Base-by-base conservation (phyloP, 2,888 invertebrate species). In the Catocala nupta region DNA sequence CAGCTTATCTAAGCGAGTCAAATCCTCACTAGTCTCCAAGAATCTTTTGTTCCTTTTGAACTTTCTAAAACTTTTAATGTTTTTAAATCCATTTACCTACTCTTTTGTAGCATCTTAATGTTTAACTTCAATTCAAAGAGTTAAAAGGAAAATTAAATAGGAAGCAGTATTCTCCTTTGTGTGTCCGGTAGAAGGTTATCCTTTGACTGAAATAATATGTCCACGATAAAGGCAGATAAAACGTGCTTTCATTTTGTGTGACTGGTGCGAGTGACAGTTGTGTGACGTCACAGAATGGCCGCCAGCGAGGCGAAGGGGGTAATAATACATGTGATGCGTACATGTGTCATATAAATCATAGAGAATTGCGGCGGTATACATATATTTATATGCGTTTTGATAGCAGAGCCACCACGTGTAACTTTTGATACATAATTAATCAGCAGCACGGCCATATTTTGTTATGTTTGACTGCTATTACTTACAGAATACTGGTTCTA, bases 181-280 rank as follows among this genome's bases (percentile, higher is more conserved):
- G 43, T 53, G 68, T 73, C 70, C 70, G 68, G 67, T 73, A 63
- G 72, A 68, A 77, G 75, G 77, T 76, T 81, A 78, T 83, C 80
- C 78, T 84, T 84, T 84, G 81, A 80, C 72, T 81, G 79, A 81
- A 86, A 85, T 81, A 83, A 82, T 83, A 82, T 82, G 81, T 81
- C 79, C 71, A 73, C 75, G 83, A 87, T 89, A 85, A 83, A 86
- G 80, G 78, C 77, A 81, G 84, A 86, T 86, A 86, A 86, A 87
- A 86, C 84, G 83, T 84, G 84, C 83, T 86, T 88, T 84, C 85
- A 85, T 88, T 86, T 82, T 75, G 82, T 72, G 70, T 72, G 71
- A 75, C 75, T 78, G 81, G 82, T 89, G 89, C 77, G 75, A 80
- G 80, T 87, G 88, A 88, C 89, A 86, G 81, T 75, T 62, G 67